phyloP scores from a whole-genome alignment of 1,140 invertebrate species.

The Paralvinella palmiformis region DNA sequence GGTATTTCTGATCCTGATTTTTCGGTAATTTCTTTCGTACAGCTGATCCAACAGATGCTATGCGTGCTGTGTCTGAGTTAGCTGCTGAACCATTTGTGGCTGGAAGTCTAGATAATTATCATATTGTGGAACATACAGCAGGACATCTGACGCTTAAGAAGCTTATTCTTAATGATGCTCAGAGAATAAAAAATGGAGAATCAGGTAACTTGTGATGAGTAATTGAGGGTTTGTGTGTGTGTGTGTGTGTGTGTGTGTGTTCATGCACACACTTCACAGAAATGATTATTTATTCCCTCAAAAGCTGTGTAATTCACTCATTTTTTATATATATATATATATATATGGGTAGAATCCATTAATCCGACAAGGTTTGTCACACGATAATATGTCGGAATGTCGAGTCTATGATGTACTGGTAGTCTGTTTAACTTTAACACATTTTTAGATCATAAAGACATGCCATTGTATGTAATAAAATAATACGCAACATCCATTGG shows the following conservation, averaged over 20 bases:
- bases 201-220: slow-evolving; percentile 24
- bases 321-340: too few relatives aligned
- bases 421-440: too few relatives aligned
- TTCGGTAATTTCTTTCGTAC: neutral
- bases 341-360: too few relatives aligned
- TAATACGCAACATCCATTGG: too few relatives aligned
- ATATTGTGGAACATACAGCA: slow-evolving; percentile 71
- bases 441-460: too few relatives aligned
- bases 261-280: too few relatives aligned
- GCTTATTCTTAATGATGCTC: slow-evolving; percentile 63
- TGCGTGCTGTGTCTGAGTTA: slow-evolving; percentile 39
- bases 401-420: too few relatives aligned
- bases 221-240: neutral
- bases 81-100: slow-evolving; percentile 38
- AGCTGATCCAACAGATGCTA: slow-evolving; percentile 41
- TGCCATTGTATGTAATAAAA: too few relatives aligned
- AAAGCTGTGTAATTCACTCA: too few relatives aligned
- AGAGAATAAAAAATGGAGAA: slow-evolving; percentile 36
- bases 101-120: slow-evolving; percentile 44
- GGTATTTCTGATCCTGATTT: slow-evolving; percentile 18
- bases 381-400: too few relatives aligned
- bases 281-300: too few relatives aligned
- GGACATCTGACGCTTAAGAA: slow-evolving; percentile 76
- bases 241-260: neutral
- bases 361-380: too few relatives aligned